Evolutionary conservation across 1,140 invertebrate species (phyloP), one percentile per base, ranked within the genome.

Genomic region (Stegodyphus dumicola): DNA sequence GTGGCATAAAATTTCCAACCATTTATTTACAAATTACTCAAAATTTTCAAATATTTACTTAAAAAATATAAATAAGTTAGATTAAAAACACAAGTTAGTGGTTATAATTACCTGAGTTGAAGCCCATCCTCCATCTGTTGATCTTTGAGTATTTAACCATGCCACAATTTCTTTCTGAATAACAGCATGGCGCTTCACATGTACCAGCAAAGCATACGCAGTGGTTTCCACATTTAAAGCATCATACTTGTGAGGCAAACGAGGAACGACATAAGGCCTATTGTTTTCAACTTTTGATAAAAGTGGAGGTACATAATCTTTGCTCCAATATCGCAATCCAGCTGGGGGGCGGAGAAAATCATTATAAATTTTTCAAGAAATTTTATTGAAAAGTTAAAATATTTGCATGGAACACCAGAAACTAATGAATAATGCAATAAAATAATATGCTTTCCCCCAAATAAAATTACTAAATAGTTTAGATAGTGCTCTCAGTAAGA

Each of bases 101-200:
- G 48, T 77, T 70, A 33, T 33, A 33, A 33, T 86, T 88, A 93
- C 94, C 91, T 97, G 96, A 6, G 97, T 98, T 0, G 96, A 98
- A 0, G 96, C 96, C 96, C 97, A 98, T 0, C 97, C 97, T 60
- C 95, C 95, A 88, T 98, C 95, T n/a, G 94, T 94, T 0, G 98
- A 92, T 73, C 97, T 92, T 89, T 98, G 97, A 0, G 95, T 93
- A 90, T 98, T 98, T 7, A 99, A 91, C 97, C 97, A 99, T 89
- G 95, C 94, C 48, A 98, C 96, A 89, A 98, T 97, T 11, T 94
- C 93, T 85, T 96, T 95, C 51, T 94, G 92, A 76, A 94, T 92
- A 85, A 95, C 92, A 87, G 96, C 95, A 89, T 96, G 95, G 15
- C 95, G 92, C 11, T 94, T 94, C 66, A 96, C 95, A 89, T 97